A percentile compares a stretch with the other conserved stretches of the same genome.
These are phyloP conservation scores for Zhuqinia jingwanae DNA, from an alignment of 2,888 invertebrate genomes.

Conservation along the genomic window DNA sequence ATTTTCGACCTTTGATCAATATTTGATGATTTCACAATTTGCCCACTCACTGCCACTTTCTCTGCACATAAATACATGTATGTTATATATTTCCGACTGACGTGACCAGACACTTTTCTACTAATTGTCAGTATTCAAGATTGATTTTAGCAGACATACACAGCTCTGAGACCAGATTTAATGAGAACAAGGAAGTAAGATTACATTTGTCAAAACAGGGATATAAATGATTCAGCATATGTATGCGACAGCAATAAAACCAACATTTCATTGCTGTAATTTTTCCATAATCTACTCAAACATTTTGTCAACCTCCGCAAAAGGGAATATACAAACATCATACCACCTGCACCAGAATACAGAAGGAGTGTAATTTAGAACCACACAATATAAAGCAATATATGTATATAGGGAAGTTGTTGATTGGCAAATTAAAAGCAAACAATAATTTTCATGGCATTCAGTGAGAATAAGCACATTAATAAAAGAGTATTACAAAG, in stretches of 20 bases:
- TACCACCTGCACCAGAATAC: too few species aligned
- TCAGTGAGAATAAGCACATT: not conserved
- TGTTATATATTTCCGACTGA: too few species aligned
- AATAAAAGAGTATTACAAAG: not conserved
- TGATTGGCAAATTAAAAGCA: not conserved
- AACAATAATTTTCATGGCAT: not conserved
- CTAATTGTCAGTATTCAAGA: too few species aligned
- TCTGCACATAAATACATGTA: too few species aligned
- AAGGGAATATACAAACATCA: not conserved
- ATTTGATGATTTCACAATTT: too few species aligned
- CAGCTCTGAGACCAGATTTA: too few species aligned
- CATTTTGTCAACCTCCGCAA: not conserved
- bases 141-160: too few species aligned
- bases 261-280: not conserved
- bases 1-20: conserved; percentile 65
- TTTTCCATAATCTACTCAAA: not conserved
- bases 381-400: not conserved
- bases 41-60: too few species aligned
- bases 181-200: too few species aligned
- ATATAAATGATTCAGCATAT: not conserved
- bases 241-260: not conserved
- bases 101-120: too few species aligned
- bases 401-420: not conserved
- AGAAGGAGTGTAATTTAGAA: not conserved
- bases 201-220: too few species aligned